Base-by-base conservation (phyloP, 2,888 invertebrate genomes). In the Polydrusus pterygomalis region DNA sequence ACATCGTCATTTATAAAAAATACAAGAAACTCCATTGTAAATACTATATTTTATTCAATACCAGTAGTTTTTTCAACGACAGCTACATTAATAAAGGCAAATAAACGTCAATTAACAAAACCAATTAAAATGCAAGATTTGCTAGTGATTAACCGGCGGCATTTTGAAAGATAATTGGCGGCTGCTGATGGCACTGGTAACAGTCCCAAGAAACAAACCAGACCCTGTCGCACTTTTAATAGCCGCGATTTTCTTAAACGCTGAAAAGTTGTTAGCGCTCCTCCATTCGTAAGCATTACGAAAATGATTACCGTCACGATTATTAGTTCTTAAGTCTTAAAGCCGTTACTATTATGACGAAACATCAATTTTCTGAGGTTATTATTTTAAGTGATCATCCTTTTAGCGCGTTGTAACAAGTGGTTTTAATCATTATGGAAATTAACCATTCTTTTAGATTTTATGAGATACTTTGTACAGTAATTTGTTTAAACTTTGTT, bases 241-340 rank as follows among this genome's bases (percentile, higher is more conserved):
- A 86, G 81, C 83, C 84, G 86, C 82, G 86, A 87, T 87, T 87
- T 87, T 87, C 87, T 87, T 87, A 87, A 88, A 87, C 85, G 87
- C 86, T 86, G 51, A 75, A 75, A 75, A 75, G 75, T 75, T 75
- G 75, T 75, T 71, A 71, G 75, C 71, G 71, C 38, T 71, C 34
- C 75, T 64, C 67, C 43, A 70, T 70, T 70, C 75, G 65, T 70
- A 75, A 38, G 75, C 70, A 75, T 71, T 70, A 71, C 71, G 75
- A 75, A 75, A 75, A 71, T 75, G 67, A 65, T 71, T 68, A 75
- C 71, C 75, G 68, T 75, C 75, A 75, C 25, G 75, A 63, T 75
- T 71, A 75, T 71, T 75, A 75, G 75, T 71, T 75, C 75, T 75
- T 75, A 75, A 68, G 71, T 75, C 51, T 65, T 63, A 62, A 63